Conservation (phyloP, 2,888 invertebrate genomes). For the Ptilodon capucinus region DNA sequence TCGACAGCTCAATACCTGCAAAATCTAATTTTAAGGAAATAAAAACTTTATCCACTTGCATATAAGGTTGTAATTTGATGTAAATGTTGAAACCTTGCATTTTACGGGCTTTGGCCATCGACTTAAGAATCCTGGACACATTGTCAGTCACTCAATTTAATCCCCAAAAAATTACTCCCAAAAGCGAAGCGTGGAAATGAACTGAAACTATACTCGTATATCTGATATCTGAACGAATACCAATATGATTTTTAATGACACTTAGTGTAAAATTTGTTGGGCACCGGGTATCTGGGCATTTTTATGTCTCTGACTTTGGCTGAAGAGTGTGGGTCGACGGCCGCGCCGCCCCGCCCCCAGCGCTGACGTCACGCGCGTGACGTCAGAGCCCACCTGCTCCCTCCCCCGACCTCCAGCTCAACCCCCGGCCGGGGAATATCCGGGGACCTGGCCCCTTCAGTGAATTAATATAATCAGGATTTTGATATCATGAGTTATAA, state of each 20-base stretch:
- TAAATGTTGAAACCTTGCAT: constrained; percentile 20
- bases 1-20: constrained; percentile 15
- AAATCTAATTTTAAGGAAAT: constrained; percentile 3
- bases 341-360: constrained; percentile 61
- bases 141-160: no score
- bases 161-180: no score
- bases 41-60: constrained; percentile 14
- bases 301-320: no score
- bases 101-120: constrained; percentile 30
- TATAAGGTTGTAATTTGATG: constrained; percentile 20
- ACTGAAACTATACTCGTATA: no score
- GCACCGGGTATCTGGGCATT: no score
- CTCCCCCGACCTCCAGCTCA: constrained; percentile 34
- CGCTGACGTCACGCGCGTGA: constrained; percentile 71
- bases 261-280: no score
- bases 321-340: constrained; percentile 54
- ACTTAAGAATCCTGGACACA: no score
- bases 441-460: constrained; percentile 45
- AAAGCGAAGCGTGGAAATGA: no score
- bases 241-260: no score
- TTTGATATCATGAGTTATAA: constrained; percentile 24
- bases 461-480: constrained; percentile 48
- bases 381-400: constrained; percentile 66
- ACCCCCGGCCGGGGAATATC: constrained; percentile 37
- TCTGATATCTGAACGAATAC: no score